Evolutionary conservation across 2,113 vertebrate species (phyloP), one percentile per base, ranked within the genome.

Genomic region (Danionella cerebrum): DNA sequence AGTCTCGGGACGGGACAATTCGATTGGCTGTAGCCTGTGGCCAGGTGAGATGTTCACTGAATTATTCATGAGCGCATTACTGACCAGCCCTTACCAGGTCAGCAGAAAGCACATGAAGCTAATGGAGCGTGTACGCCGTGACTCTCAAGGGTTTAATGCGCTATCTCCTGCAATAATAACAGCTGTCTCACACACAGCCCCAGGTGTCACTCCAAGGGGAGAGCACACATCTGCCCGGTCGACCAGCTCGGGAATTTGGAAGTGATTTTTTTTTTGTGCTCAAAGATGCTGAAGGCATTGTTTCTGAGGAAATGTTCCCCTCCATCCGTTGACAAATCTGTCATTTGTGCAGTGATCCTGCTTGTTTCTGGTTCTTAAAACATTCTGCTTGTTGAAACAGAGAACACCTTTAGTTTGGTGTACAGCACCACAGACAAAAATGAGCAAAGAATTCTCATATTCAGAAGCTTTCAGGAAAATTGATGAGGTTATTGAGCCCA

Each of bases 401-500:
- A 35, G 48, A 50, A 18, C 2, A 54, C 57, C 67, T 70, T 70
- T 70, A 53, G 52, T 33, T 69, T 45, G 18, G 8, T 18, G 79
- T 65, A 65, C 10, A 25, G 12, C 67, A 53, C 3, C 19, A 67
- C 58, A 66, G 79, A 72, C 68, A 70, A 55, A 69, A 71, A 65
- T 24, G 74, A 67, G n/a, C 33, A 14, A 19, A 14, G 54, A 31
- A 24, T 54, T 35, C 33, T 48, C 36, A 39, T 69, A 51, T 21
- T 62, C 24, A 67, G 50, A 73, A 41, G 33, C 13, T 45, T 42
- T 52, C 7, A 25, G 59, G 72, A 85, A 83, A 73, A 72, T 67
- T 57, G 48, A 81, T 72, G 82, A 76, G 76, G 75, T 55, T 22
- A 71, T 73, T 77, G 16, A 72, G 70, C 75, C 73, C 78, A 79